Evolutionary conservation across 2,888 invertebrate species (phyloP), one percentile per base, ranked within the genome.

Genomic region (Cataglyphis rosenhaueri): DNA sequence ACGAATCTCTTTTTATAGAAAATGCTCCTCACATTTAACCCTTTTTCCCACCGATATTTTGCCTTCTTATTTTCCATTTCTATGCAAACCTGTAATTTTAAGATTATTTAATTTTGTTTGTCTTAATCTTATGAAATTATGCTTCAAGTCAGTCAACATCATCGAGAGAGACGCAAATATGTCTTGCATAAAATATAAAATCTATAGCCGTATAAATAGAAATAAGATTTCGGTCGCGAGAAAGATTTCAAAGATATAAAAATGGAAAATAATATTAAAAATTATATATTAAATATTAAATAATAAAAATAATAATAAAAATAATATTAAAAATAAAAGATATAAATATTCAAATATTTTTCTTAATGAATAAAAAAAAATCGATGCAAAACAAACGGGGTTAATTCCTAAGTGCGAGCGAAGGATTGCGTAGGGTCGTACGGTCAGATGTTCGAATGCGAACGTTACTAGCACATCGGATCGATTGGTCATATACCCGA

Each of bases 401-500:
- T 55, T 55, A 76, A 89, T 79, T 74, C 38, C 66, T 25, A 25
- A 38, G 25, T 55, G 25, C 35, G 64, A 25, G 29, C 21, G 8
- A 8, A 18, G 59, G 8, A 25, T 68, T 12, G 29, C 55, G 12
- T 25, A 70, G 61, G 35, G 29, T 41, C 44, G 32, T 59, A 55
- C 59, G 71, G 15, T 12, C 15, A 66, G 18, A n/a, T 29, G 48
- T 59, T 59, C 61, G 71, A 71, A 71, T 44, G 59, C 44, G 41
- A 44, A 59, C 6, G 59, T n/a, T 32, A 15, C 18, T 18, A 48
- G 21, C 62, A 52, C 18, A 52, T n/a, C 57, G 61, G 82, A 86
- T 88, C 88, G 88, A 89, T 86, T 61, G 85, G 84, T 84, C 84
- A 86, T 76, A 86, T 76, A 85, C 73, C 70, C 57, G 25, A 57